Evolutionary conservation across 2,797 vertebrate species (phyloP).

Genomic region (Zenarchopterus dispar): DNA sequence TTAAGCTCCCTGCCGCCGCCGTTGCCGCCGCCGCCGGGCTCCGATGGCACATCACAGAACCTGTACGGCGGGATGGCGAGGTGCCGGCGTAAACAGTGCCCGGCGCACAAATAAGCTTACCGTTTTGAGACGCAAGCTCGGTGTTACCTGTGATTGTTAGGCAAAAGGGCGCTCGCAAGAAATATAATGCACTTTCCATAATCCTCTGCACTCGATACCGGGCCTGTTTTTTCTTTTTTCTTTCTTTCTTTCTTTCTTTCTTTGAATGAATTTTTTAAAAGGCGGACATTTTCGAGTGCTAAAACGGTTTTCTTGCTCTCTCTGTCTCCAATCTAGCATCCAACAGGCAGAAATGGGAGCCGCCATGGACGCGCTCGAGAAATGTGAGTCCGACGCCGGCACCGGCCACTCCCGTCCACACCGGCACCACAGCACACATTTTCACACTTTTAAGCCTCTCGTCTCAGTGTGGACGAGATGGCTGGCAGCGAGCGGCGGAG

Average conservation of each 20-base stretch:
- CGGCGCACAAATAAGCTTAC: constrained; percentile 10
- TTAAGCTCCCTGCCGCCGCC: constrained; percentile 67
- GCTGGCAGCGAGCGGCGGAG: constrained; percentile 64
- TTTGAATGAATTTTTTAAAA: constrained; percentile 36
- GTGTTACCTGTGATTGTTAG: constrained; percentile 67
- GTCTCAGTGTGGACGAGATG: constrained; percentile 56
- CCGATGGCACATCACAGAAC: constrained; percentile 52
- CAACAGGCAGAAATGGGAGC: constrained; percentile 99
- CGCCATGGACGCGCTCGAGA: constrained; percentile 97
- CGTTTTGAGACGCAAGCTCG: constrained; percentile 47
- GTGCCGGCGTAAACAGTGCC: constrained; percentile 51
- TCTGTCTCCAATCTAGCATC: constrained; percentile 85
- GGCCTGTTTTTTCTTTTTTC: no score
- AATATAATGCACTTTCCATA: constrained; percentile 68
- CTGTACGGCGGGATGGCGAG: constrained; percentile 37
- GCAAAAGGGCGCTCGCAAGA: constrained; percentile 51
- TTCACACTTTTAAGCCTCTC: constrained; percentile 40
- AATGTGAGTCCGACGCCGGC: constrained; percentile 89
- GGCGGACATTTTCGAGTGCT: constrained; percentile 62
- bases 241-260: no score
- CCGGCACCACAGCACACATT: constrained; percentile 1
- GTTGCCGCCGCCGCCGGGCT: constrained; percentile 35
- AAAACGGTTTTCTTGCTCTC: constrained; percentile 49
- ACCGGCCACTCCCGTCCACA: not conserved
- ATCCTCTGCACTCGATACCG: constrained; percentile 68